These are phyloP conservation scores for Morinoia aosen DNA, from an alignment of 2,888 invertebrate genomes.

Conservation along the genomic window DNA sequence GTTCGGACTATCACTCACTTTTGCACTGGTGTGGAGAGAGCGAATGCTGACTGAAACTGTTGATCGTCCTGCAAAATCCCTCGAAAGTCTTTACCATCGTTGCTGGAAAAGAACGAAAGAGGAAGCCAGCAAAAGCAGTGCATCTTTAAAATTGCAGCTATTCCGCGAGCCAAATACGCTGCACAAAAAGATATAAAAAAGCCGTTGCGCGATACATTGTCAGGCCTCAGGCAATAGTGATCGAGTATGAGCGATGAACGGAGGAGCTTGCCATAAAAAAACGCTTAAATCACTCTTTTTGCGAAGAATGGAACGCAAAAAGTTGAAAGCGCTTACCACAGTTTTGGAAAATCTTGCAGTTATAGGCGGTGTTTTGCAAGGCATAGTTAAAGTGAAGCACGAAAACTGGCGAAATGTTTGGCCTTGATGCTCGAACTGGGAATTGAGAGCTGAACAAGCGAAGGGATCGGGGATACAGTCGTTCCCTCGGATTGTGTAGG, in stretches of 20 bases:
- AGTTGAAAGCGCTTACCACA: neutral
- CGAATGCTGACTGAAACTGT: neutral
- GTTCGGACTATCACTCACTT: neutral
- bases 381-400: neutral
- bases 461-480: neutral
- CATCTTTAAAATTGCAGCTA: conserved; percentile 25
- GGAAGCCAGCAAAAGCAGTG: neutral
- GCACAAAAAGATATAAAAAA: conserved; percentile 4
- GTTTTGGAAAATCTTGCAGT: neutral
- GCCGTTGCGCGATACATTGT: neutral
- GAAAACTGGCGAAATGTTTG: neutral
- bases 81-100: neutral
- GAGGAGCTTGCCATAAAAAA: neutral
- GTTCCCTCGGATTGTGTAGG: too few species aligned
- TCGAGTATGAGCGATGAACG: conserved; percentile 33
- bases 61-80: neutral
- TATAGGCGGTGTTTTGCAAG: neutral
- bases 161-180: conserved; percentile 19
- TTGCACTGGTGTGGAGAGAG: too few species aligned
- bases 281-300: conserved; percentile 13
- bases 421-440: neutral
- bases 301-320: neutral
- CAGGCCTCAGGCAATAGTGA: conserved; percentile 41
- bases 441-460: neutral
- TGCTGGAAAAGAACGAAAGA: neutral